Evolutionary conservation across 2,888 invertebrate genomes (phyloP).

Genomic region (Volucella inflata): DNA sequence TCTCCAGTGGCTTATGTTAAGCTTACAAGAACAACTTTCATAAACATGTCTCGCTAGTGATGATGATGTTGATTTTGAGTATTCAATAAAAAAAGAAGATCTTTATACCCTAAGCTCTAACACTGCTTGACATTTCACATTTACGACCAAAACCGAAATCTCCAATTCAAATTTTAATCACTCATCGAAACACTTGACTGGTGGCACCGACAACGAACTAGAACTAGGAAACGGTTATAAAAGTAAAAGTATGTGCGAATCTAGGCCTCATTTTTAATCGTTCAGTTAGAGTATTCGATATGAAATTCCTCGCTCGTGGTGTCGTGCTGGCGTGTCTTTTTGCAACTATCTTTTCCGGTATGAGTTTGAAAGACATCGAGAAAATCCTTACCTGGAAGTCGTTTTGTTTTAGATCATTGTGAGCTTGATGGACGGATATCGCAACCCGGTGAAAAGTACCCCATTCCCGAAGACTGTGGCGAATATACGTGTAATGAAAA

Average conservation of each 20-base stretch:
- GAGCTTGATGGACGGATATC: constrained; percentile 11
- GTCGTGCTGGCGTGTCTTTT: background rate
- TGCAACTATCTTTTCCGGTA: background rate
- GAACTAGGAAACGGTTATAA: constrained; percentile 20
- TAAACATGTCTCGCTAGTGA: too few relatives aligned
- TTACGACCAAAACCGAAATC: background rate
- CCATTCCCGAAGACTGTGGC: constrained; percentile 4
- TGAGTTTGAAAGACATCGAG: background rate
- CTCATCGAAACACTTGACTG: background rate
- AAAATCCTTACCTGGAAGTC: too few relatives aligned
- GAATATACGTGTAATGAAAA: constrained; percentile 24
- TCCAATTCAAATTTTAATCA: constrained; percentile 22
- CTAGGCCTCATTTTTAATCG: constrained; percentile 18
- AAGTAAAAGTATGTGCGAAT: constrained; percentile 6
- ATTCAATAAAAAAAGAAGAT: too few relatives aligned
- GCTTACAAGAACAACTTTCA: too few relatives aligned
- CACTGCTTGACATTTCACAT: constrained; percentile 2
- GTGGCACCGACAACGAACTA: background rate
- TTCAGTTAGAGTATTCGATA: background rate
- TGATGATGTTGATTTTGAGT: too few relatives aligned
- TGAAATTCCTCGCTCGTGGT: background rate
- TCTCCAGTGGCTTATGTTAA: too few relatives aligned
- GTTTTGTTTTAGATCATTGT: constrained; percentile 17
- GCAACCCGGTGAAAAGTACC: constrained; percentile 14
- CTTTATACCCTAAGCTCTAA: too few relatives aligned